Percentiles rank a stretch among this genome's conserved stretches.
phyloP scores from a whole-genome alignment of 1,140 invertebrate genomes.

The Campoletis sonorensis region DNA sequence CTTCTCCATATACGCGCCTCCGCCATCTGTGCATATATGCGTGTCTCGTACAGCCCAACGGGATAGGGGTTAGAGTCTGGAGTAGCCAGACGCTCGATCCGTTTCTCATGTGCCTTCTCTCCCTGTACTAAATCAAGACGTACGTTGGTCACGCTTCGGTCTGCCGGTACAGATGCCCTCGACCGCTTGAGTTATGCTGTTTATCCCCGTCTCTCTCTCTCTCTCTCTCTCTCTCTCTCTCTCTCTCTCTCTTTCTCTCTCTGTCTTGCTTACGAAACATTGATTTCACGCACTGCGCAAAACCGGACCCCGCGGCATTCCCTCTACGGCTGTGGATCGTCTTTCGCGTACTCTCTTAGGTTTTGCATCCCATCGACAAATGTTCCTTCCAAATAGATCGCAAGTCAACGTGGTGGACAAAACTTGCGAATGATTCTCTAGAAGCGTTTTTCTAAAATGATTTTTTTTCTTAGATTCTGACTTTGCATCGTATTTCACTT shows the following conservation, averaged over 20 bases:
- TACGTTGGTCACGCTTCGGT: constrained; percentile 75
- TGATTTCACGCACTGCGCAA: constrained; percentile 73
- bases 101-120: neutral
- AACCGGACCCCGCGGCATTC: constrained; percentile 49
- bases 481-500: no score
- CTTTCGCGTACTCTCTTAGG: no score
- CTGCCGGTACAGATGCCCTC: constrained; percentile 37
- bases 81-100: constrained; percentile 9
- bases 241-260: no score
- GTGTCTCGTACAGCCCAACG: neutral
- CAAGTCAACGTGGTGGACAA: no score
- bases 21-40: neutral
- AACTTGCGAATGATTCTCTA: no score
- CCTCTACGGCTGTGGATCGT: neutral
- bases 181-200: constrained; percentile 66
- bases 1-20: neutral
- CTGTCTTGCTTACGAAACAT: constrained; percentile 73
- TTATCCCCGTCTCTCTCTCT: constrained; percentile 63
- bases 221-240: no score
- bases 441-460: no score
- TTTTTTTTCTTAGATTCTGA: no score
- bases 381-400: no score
- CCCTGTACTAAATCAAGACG: constrained; percentile 75
- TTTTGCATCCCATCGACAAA: no score
- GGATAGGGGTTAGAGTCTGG: neutral